These are phyloP conservation scores for Silurus meridionalis DNA, from an alignment of 2,113 vertebrate genomes.

Conservation along the genomic window DNA sequence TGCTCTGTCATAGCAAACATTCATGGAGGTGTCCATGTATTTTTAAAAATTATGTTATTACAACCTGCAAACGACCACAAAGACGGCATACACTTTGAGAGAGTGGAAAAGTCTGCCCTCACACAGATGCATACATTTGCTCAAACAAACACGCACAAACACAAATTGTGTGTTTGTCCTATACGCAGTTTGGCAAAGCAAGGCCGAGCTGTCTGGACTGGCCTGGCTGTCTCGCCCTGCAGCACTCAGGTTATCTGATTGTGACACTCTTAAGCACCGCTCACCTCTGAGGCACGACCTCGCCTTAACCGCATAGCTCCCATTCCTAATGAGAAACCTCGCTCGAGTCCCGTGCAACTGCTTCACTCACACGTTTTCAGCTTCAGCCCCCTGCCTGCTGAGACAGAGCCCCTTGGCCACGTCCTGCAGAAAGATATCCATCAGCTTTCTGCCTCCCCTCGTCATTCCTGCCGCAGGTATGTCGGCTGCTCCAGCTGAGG, in stretches of 20 bases:
- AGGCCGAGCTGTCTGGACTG: slow-evolving; percentile 49
- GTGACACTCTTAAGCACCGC: slow-evolving; percentile 49
- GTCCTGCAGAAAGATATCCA: slow-evolving; percentile 39
- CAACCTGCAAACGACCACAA: background rate
- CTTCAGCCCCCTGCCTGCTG: background rate
- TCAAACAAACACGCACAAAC: background rate
- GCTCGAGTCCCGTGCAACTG: background rate
- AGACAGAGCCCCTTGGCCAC: slow-evolving; percentile 33
- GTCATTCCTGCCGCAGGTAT: slow-evolving; percentile 47
- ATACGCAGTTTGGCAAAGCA: background rate
- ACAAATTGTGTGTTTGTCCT: slow-evolving; percentile 19
- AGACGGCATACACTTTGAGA: background rate
- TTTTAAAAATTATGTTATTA: background rate
- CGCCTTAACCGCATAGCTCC: slow-evolving; percentile 50
- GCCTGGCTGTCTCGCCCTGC: slow-evolving; percentile 31
- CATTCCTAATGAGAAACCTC: slow-evolving; percentile 22
- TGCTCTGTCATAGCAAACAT: background rate
- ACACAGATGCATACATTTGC: background rate
- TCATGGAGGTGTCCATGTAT: background rate
- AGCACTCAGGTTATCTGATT: slow-evolving; percentile 49
- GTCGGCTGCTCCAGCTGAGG: slow-evolving; percentile 39
- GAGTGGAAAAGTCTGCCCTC: slow-evolving; percentile 32
- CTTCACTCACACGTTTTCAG: background rate
- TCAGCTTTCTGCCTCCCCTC: slow-evolving; percentile 28
- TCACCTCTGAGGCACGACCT: slow-evolving; percentile 44